Evolutionary conservation across 2,797 vertebrate species (phyloP), one percentile per base, ranked within the genome.

Genomic region (Ibycter americanus): DNA sequence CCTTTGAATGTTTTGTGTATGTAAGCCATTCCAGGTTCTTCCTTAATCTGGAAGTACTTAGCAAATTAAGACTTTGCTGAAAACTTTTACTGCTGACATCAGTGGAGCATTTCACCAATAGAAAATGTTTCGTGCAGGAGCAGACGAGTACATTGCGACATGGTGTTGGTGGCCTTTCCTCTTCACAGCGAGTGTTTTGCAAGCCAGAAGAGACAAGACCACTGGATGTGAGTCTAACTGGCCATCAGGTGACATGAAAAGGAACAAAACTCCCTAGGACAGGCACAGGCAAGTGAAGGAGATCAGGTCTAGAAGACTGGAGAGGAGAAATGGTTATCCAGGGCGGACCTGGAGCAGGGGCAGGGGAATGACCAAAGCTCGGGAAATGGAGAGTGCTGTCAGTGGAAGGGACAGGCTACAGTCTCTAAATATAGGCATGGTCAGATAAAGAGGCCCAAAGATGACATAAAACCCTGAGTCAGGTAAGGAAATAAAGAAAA

Each of bases 21-120:
- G 72, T 71, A 78, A 94, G 78, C 61, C 58, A 29, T 80, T 93
- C 78, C 49, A 7, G 34, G 36, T n/a, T 71, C 89, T 49, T 95
- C 67, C 85, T 88, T 63, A 65, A 68, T 58, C 79, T 88, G 80
- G 62, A 95, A 82, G 86, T n/a, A 34, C 11, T 62, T 15, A 49
- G 71, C n/a, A 83, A 91, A 91, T 90, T 74, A 93, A 88, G 89
- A 91, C 85, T 91, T 78, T 65, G 89, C 56, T 84, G 83, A 16
- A 70, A 93, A 94, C 84, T 96, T 95, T 89, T 92, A 32, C 36
- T 91, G 93, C 95, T 90, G 96, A 70, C 80, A 72, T 32, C 72
- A 52, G 76, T n/a, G 61, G 81, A 96, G 70, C 34, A 2, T 62
- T 61, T 77, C 32, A 34, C 44, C 32, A 3, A 8, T 1, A 14